These are phyloP conservation scores for Anticlea derivata DNA, from an alignment of 2,888 invertebrate genomes.

Conservation along the genomic window DNA sequence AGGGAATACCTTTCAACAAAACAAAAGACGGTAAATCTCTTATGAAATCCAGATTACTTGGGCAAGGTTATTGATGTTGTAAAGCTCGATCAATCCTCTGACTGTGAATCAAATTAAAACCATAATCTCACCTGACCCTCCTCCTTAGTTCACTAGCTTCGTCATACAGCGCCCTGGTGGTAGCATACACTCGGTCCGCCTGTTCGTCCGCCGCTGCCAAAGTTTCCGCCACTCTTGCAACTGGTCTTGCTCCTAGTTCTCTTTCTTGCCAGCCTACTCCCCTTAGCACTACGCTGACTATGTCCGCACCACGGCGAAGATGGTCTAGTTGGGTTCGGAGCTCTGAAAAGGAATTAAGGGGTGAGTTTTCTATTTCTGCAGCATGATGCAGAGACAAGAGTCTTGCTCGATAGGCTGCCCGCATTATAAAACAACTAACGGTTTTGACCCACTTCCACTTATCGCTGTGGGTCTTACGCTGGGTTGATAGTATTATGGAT, in stretches of 20 bases:
- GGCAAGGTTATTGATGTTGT: too few species aligned
- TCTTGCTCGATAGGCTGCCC: too few species aligned
- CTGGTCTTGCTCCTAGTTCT: slow-evolving; percentile 53
- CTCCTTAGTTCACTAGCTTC: slow-evolving; percentile 76
- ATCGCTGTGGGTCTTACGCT: too few species aligned
- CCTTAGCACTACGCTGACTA: slow-evolving; percentile 66
- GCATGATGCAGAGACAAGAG: too few species aligned
- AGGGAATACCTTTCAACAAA: slow-evolving; percentile 62
- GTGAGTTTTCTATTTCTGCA: neutral
- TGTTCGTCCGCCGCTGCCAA: slow-evolving; percentile 51
- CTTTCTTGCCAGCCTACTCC: slow-evolving; percentile 75
- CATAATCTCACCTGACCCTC: slow-evolving; percentile 53
- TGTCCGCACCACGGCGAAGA: slow-evolving; percentile 58
- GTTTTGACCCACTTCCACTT: too few species aligned
- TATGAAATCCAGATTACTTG: too few species aligned
- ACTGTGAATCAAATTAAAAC: neutral
- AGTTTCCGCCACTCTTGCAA: slow-evolving; percentile 42
- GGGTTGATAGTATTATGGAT: too few species aligned
- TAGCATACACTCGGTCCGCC: slow-evolving; percentile 70
- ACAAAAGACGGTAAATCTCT: neutral
- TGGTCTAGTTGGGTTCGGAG: slow-evolving; percentile 31
- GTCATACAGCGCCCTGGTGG: slow-evolving; percentile 69
- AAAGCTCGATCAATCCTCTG: neutral
- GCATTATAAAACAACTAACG: too few species aligned
- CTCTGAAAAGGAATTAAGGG: slow-evolving; percentile 14